Evolutionary conservation across 2,888 invertebrate genomes (phyloP).

Genomic region (Aproaerema taeniolella): DNA sequence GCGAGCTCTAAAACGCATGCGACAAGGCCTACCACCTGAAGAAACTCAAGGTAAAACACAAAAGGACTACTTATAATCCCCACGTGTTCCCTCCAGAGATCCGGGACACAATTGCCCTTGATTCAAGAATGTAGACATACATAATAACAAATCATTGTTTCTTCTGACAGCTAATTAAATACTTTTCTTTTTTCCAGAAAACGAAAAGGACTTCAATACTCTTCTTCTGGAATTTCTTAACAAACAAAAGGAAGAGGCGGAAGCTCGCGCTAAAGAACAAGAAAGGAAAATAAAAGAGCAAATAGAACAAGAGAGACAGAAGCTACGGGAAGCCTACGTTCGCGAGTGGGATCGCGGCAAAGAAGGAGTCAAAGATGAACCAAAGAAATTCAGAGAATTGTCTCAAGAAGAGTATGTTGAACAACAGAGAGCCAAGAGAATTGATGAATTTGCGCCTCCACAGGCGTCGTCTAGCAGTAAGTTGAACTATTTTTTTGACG

Average conservation of each 20-base stretch:
- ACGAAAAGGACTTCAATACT: constrained; percentile 56
- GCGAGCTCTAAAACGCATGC: constrained; percentile 82
- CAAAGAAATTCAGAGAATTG: constrained; percentile 74
- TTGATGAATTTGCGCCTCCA: constrained; percentile 88
- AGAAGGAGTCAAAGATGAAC: constrained; percentile 72
- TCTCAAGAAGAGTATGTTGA: constrained; percentile 87
- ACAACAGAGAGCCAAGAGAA: constrained; percentile 84
- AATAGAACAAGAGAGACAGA: constrained; percentile 67
- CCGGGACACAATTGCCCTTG: no score
- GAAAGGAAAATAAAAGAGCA: constrained; percentile 55
- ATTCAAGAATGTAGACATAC: neutral
- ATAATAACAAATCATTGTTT: no score
- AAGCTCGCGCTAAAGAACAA: constrained; percentile 56
- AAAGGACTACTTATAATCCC: neutral
- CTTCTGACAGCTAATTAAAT: neutral
- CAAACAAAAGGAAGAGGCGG: constrained; percentile 67
- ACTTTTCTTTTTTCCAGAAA: constrained; percentile 39
- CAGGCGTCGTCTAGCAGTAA: constrained; percentile 31
- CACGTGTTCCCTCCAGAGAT: no score
- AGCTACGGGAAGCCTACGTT: constrained; percentile 72
- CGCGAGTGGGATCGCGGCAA: constrained; percentile 87
- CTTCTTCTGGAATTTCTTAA: constrained; percentile 62
- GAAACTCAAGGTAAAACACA: constrained; percentile 74
- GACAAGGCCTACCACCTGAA: constrained; percentile 84
- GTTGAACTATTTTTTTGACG: constrained; percentile 43